These are phyloP conservation scores for Fragum sueziense DNA, from an alignment of 2,888 invertebrate genomes.

Conservation along the genomic window DNA sequence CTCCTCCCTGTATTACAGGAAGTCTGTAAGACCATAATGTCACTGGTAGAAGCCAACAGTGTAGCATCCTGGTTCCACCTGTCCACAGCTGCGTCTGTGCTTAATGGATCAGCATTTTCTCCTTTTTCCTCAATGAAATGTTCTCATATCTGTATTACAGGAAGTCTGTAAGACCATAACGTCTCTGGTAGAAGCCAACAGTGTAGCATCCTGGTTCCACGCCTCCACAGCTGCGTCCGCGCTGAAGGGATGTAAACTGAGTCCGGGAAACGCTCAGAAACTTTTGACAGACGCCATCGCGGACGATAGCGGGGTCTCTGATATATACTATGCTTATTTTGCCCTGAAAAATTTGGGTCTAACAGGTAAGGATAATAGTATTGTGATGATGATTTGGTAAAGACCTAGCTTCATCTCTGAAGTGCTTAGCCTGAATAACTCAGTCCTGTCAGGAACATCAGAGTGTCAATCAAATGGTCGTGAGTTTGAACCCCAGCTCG, in stretches of 20 bases:
- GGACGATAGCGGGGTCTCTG: constrained; percentile 86
- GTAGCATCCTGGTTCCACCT: constrained; percentile 86
- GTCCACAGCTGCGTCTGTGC: constrained; percentile 86
- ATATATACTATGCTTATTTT: constrained; percentile 88
- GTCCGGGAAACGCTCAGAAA: constrained; percentile 72
- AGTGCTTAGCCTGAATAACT: too few species aligned
- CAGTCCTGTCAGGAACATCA: too few species aligned
- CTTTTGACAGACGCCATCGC: constrained; percentile 86
- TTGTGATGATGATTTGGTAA: too few species aligned
- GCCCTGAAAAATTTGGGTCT: constrained; percentile 88
- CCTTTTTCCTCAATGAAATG: not conserved
- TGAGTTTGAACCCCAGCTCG: too few species aligned
- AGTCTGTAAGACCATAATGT: constrained; percentile 83
- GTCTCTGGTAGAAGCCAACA: constrained; percentile 80
- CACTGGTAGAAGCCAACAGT: constrained; percentile 80
- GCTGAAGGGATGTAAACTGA: constrained; percentile 82
- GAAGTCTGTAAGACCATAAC: constrained; percentile 83
- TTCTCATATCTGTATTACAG: constrained; percentile 54
- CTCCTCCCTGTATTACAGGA: too few species aligned
- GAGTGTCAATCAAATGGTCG: too few species aligned
- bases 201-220: constrained; percentile 85
- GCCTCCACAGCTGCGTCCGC: constrained; percentile 86
- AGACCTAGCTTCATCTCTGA: too few species aligned
- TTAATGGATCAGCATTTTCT: constrained; percentile 83
- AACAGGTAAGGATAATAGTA: constrained; percentile 78